A percentile compares a stretch with the other conserved stretches of the same genome.
phyloP scores from a whole-genome alignment of 2,797 vertebrate genomes.

The Gila robusta region DNA sequence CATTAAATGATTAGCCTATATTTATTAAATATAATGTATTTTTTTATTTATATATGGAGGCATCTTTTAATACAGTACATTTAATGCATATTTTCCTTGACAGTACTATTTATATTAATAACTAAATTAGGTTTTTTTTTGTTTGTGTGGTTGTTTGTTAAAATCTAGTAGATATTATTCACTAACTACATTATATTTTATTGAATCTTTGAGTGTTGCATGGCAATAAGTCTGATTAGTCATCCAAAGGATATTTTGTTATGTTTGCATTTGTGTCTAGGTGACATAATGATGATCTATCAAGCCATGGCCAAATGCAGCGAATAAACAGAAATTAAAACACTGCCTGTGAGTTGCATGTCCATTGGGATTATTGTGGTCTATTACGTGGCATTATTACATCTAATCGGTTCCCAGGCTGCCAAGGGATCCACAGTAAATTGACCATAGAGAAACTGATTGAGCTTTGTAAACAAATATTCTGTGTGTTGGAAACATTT shows the following conservation, averaged over 20 bases:
- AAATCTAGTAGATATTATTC: not conserved
- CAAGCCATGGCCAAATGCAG: not conserved
- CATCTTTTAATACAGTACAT: too few species aligned
- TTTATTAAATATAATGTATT: not conserved
- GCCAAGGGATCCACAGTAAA: not conserved
- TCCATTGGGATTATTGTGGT: not conserved
- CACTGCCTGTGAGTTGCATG: too few species aligned
- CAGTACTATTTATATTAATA: too few species aligned
- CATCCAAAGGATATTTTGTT: not conserved
- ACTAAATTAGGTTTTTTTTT: too few species aligned
- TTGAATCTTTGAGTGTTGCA: not conserved
- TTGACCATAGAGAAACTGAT: not conserved
- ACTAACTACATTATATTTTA: not conserved
- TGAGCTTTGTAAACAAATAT: not conserved
- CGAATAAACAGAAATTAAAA: not conserved
- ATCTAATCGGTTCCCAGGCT: not conserved
- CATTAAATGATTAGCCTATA: not conserved
- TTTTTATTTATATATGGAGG: not conserved
- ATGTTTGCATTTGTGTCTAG: not conserved
- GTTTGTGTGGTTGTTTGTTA: not conserved
- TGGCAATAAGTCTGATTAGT: not conserved
- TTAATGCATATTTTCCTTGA: too few species aligned
- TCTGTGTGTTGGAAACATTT: not conserved
- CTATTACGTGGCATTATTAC: not conserved
- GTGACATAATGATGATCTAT: not conserved